Evolutionary conservation across 1,140 invertebrate genomes (phyloP).

Genomic region (Pomphorhynchus laevis): DNA sequence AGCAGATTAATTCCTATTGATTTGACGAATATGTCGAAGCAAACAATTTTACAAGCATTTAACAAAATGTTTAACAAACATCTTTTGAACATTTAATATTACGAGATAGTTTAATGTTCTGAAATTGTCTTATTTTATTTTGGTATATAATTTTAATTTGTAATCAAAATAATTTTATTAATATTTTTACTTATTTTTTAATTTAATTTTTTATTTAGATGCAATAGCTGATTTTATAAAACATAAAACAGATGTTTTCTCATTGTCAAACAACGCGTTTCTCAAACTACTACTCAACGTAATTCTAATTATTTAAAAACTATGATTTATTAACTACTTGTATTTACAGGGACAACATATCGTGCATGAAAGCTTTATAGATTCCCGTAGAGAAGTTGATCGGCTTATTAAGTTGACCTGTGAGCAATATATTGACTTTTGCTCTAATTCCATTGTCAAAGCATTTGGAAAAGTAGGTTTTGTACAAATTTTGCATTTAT

Average conservation of each 20-base stretch:
- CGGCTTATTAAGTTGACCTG: slow-evolving; percentile 54
- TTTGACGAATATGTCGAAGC: too few species aligned
- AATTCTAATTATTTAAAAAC: not conserved
- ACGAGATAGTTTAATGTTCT: slow-evolving; percentile 8
- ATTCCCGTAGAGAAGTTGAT: slow-evolving; percentile 71
- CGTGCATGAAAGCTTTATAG: slow-evolving; percentile 51
- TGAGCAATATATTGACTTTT: slow-evolving; percentile 46
- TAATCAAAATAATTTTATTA: slow-evolving; percentile 8
- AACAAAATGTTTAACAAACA: slow-evolving; percentile 5
- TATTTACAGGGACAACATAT: slow-evolving; percentile 35
- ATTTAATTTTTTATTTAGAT: slow-evolving; percentile 15
- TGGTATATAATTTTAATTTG: slow-evolving; percentile 7
- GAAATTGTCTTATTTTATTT: slow-evolving; percentile 9
- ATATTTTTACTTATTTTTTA: not conserved
- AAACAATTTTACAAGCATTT: slow-evolving; percentile 9
- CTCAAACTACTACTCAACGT: slow-evolving; percentile 38
- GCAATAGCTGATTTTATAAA: slow-evolving; percentile 44
- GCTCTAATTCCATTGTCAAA: slow-evolving; percentile 35
- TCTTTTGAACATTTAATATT: slow-evolving; percentile 10
- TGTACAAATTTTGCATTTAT: too few species aligned
- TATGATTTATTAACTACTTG: slow-evolving; percentile 13
- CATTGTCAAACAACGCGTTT: slow-evolving; percentile 50
- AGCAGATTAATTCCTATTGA: too few species aligned
- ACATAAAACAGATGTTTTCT: slow-evolving; percentile 46
- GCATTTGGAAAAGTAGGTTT: too few species aligned